Evolutionary conservation across 2,113 vertebrate species (phyloP).

Genomic region (Ailurus styani): DNA sequence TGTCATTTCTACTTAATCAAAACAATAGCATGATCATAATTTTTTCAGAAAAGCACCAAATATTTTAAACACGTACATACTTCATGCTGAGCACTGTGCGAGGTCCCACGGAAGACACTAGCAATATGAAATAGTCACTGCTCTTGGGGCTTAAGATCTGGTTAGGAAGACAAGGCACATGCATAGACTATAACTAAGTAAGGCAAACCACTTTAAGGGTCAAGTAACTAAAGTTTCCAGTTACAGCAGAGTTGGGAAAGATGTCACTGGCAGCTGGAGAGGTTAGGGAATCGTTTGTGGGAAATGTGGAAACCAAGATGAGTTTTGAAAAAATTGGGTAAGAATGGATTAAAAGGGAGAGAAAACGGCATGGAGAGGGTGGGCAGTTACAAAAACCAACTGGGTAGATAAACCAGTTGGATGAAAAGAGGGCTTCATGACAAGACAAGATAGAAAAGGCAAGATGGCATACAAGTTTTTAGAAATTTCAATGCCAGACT

Average conservation of each 20-base stretch:
- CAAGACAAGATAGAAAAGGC: background rate
- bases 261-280: background rate
- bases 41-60: background rate
- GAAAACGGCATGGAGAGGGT: background rate
- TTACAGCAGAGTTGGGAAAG: background rate
- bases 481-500: background rate
- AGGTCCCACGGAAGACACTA: background rate
- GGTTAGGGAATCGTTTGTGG: background rate
- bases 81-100: background rate
- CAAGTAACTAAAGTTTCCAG: background rate
- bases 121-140: background rate
- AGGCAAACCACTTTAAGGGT: background rate
- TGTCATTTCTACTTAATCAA: constrained; percentile 21
- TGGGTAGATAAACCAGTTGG: background rate
- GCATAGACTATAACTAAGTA: background rate
- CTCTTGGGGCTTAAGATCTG: background rate
- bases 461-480: background rate
- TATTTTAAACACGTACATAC: background rate
- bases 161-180: background rate
- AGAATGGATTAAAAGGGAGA: background rate
- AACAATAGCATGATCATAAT: background rate
- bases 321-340: background rate
- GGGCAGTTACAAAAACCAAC: background rate
- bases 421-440: background rate
- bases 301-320: background rate